phyloP scores from a whole-genome alignment of 1,140 invertebrate species.

The Ceratina calcarata region DNA sequence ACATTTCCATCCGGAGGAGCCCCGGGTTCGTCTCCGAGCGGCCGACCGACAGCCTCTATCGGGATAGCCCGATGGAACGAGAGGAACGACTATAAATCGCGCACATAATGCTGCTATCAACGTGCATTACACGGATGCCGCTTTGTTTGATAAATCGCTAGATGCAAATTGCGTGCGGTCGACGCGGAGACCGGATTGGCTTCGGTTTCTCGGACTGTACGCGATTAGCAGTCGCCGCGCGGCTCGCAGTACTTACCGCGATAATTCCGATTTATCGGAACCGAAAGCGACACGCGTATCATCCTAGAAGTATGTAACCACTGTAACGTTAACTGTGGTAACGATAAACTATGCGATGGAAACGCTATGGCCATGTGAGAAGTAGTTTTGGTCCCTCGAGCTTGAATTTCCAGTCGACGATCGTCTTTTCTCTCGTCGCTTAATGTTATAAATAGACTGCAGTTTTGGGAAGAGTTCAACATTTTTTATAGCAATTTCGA shows the following conservation, averaged over 20 bases:
- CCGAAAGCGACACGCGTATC: background rate
- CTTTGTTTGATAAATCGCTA: conserved; percentile 79
- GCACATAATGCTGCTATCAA: conserved; percentile 78
- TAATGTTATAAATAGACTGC: no score
- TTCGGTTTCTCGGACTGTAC: conserved; percentile 28
- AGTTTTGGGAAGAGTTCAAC: no score
- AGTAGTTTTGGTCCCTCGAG: no score
- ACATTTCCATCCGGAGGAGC: conserved; percentile 7
- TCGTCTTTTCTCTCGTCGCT: no score
- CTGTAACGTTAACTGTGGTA: background rate
- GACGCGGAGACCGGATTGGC: conserved; percentile 41
- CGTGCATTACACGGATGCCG: conserved; percentile 79
- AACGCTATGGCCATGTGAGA: no score
- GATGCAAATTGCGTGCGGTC: conserved; percentile 75
- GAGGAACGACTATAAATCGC: conserved; percentile 74
- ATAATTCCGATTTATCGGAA: conserved; percentile 30
- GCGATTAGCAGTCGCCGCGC: background rate
- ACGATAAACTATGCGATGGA: background rate
- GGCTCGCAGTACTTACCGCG: conserved; percentile 22
- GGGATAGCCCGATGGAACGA: conserved; percentile 31
- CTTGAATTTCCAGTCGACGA: background rate
- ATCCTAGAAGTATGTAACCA: background rate
- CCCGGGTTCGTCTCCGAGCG: background rate
- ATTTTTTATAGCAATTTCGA: no score
- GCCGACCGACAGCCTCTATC: background rate